Evolutionary conservation across 2,888 invertebrate genomes (phyloP), one percentile per base, ranked within the genome.

Genomic region (Leptinotarsa peninsularis): DNA sequence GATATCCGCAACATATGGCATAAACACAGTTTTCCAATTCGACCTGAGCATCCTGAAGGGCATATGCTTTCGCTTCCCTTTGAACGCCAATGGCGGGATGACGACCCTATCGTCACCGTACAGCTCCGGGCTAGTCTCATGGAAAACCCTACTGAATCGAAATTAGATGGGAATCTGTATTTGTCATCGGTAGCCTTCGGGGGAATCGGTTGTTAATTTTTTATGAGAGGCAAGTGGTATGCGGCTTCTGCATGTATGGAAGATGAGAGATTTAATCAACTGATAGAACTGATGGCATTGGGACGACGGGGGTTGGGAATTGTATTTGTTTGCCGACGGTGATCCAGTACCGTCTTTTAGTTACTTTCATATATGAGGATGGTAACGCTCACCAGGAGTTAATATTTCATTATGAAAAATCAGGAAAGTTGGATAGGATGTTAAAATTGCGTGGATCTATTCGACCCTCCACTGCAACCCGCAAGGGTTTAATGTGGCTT

Each of bases 91-190:
- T 63, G 63, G 63, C 63, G 63, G 33, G 17, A 63, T n/a, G 43
- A 63, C 27, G 63, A 7, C 15, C 23, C 60, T 27, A 60, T 60
- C 63, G 63, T 27, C 63, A 27, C 63, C 17, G 63, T 63, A 43
- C 63, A 63, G 63, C 63, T 63, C 43, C 63, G 18, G 63, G 63
- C 63, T 63, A 43, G 63, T 63, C 63, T 63, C 43, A 63, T 33
- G 63, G 63, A 63, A 63, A 60, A 43, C 77, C 76, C 74, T 58
- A 52, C 76, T 68, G 79, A 78, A 79, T 79, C 78, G 80, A 80
- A 78, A 78, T 79, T 79, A 77, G 76, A 75, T 73, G 75, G 75
- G 77, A 70, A 79, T 80, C 77, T 77, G 80, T 79, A 72, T 80
- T 80, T 80, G 80, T 80, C 80, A 77, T 78, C 69, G 78, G 63